A percentile compares a stretch with the other conserved stretches of the same genome.
Evolutionary conservation across 1,140 invertebrate genomes (phyloP).

Genomic region (Temnothorax curvispinosus): DNA sequence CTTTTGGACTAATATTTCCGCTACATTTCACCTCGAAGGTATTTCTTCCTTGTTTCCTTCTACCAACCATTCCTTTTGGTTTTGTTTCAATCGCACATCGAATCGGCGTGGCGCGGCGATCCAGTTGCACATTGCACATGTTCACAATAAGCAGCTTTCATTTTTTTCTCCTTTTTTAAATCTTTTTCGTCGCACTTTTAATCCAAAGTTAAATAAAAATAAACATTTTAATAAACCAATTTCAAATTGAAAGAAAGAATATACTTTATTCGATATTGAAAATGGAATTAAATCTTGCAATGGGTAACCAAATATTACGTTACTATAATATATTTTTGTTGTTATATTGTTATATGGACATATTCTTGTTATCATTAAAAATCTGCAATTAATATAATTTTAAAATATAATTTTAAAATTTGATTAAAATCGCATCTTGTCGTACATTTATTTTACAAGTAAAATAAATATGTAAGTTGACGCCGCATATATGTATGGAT

Average conservation of each 20-base stretch:
- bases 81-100: background rate
- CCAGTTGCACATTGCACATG: background rate
- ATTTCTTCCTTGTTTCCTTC: background rate
- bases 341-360: background rate
- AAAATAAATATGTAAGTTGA: slow-evolving; percentile 2
- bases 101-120: background rate
- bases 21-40: background rate
- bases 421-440: background rate
- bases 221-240: background rate
- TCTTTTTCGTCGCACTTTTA: background rate
- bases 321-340: background rate
- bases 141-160: background rate
- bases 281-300: background rate
- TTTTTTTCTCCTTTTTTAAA: background rate
- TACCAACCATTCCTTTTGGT: background rate
- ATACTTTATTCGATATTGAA: background rate
- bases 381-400: background rate
- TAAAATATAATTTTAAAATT: background rate
- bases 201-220: background rate
- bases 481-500: background rate
- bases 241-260: background rate
- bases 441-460: background rate
- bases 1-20: slow-evolving; percentile 19
- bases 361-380: background rate
- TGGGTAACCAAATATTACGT: background rate